Percentiles rank a stretch among this genome's conserved stretches.
phyloP scores from a whole-genome alignment of 2,113 vertebrate species.

The Cichladusa arquata region DNA sequence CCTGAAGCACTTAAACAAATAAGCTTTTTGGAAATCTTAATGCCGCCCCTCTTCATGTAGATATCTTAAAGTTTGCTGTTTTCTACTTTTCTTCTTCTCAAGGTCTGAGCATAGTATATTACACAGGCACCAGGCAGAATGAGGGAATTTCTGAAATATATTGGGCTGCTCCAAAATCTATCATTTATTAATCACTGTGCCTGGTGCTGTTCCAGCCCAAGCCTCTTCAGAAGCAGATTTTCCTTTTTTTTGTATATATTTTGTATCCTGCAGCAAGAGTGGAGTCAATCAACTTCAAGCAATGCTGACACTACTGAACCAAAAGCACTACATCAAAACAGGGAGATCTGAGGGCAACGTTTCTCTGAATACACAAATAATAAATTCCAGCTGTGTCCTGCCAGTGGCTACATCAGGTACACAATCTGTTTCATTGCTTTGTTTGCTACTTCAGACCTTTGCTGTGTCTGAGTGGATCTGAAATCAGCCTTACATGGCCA shows the following conservation, averaged over 20 bases:
- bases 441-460: conserved; percentile 1
- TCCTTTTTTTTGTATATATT: background rate
- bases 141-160: background rate
- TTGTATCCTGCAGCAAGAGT: background rate
- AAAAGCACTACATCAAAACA: background rate
- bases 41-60: background rate
- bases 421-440: background rate
- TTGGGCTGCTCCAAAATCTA: background rate
- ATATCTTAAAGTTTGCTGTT: background rate
- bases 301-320: background rate
- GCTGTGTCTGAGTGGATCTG: background rate
- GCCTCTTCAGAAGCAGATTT: background rate
- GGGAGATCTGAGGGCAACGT: background rate
- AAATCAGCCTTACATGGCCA: background rate
- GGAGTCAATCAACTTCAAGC: conserved; percentile 41
- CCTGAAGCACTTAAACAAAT: background rate
- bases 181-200: background rate
- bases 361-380: conserved; percentile 36
- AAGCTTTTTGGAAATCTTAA: background rate
- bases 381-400: conserved; percentile 33
- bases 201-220: background rate
- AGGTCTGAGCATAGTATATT: background rate
- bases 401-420: conserved; percentile 20
- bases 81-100: background rate
- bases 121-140: background rate